A percentile compares a stretch with the other conserved stretches of the same genome.
Evolutionary conservation across 2,888 invertebrate species (phyloP).

Genomic region (Gastrophysa polygoni): DNA sequence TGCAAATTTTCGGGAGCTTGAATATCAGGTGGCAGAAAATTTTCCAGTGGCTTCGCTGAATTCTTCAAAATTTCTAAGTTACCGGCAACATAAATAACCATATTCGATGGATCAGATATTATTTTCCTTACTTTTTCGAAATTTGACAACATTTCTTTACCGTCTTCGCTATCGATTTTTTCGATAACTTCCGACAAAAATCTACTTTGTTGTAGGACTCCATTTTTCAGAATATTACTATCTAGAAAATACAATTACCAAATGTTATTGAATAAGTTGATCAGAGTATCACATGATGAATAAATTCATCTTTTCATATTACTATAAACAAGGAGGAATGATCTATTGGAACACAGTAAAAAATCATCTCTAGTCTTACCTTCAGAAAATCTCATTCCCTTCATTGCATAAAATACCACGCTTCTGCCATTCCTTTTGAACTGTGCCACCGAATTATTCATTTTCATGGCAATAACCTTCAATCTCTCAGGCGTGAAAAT

Average conservation of each 20-base stretch:
- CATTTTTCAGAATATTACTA: constrained; percentile 73
- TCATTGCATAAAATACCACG: constrained; percentile 68
- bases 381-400: constrained; percentile 63
- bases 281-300: no score
- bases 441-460: constrained; percentile 81
- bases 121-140: constrained; percentile 65
- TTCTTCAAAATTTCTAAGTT: constrained; percentile 69
- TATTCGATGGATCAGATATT: constrained; percentile 66
- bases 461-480: constrained; percentile 78
- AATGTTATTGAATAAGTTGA: no score
- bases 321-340: no score
- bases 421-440: constrained; percentile 74
- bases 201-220: constrained; percentile 76
- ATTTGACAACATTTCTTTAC: constrained; percentile 60
- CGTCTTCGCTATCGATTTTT: constrained; percentile 60
- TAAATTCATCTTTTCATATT: no score
- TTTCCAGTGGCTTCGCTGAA: constrained; percentile 53
- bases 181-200: constrained; percentile 75
- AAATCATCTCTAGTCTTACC: no score
- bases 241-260: constrained; percentile 56
- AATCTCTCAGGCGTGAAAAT: constrained; percentile 76
- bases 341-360: no score
- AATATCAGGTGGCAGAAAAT: constrained; percentile 37
- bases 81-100: constrained; percentile 75
- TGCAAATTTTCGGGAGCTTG: constrained; percentile 24